Conservation (phyloP, 53 echinoderm and acorn worm genomes). For the Echinometra lucunter region DNA sequence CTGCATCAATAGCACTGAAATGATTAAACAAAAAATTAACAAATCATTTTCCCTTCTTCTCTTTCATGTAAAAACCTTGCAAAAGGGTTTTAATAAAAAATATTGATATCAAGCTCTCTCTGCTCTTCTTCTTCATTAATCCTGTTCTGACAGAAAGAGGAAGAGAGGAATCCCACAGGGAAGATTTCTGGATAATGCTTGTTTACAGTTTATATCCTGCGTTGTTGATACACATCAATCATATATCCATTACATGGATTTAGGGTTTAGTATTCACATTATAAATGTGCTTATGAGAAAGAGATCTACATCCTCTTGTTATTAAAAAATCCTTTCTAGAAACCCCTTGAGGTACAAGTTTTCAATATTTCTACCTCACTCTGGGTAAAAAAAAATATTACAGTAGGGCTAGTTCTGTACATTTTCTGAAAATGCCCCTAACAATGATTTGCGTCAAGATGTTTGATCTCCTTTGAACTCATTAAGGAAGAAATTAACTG, state of each 20-base stretch:
- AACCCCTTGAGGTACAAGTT: no score
- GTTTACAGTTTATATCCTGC: background rate
- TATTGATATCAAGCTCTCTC: background rate
- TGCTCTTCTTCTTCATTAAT: background rate
- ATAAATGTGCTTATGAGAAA: background rate
- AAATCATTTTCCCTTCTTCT: background rate
- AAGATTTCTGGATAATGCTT: background rate
- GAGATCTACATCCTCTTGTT: background rate
- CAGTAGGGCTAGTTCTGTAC: no score
- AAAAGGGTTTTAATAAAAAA: background rate
- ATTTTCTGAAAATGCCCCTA: no score
- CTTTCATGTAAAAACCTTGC: background rate
- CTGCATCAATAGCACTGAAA: background rate
- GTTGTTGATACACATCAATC: conserved; percentile 10
- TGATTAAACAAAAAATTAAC: background rate
- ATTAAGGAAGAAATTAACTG: no score
- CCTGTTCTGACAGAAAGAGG: background rate
- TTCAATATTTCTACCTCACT: no score
- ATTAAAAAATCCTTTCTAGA: no score
- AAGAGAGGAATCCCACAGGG: background rate
- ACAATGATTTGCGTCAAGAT: no score
- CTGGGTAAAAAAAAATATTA: no score
- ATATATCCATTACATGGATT: background rate
- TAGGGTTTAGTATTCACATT: background rate
- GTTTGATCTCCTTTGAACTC: no score